Evolutionary conservation across 2,797 vertebrate species (phyloP).

Genomic region (Pterois miles): DNA sequence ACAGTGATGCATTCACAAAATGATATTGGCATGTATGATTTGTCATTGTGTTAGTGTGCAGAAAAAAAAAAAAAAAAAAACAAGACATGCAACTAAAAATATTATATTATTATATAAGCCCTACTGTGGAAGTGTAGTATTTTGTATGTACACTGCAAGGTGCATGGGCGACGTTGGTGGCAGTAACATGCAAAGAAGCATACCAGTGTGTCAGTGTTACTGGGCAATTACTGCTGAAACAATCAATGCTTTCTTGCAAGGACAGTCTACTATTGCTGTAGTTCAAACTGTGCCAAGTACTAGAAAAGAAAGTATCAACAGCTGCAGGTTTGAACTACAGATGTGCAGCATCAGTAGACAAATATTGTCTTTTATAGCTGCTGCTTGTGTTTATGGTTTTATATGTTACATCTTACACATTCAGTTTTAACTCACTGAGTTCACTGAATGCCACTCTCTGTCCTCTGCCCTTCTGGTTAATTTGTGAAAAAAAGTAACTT

Average conservation of each 20-base stretch:
- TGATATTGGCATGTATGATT: neutral
- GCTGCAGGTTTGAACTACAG: neutral
- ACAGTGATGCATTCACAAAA: neutral
- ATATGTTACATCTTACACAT: neutral
- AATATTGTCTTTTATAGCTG: neutral
- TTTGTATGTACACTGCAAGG: neutral
- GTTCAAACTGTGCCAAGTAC: neutral
- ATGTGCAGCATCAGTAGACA: neutral
- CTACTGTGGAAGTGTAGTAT: neutral
- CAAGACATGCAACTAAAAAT: neutral
- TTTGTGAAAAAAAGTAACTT: neutral
- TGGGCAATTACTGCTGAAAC: neutral
- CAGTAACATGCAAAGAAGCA: neutral
- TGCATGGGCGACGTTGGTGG: neutral
- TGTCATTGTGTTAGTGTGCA: no score
- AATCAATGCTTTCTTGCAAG: neutral
- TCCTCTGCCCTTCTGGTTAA: neutral
- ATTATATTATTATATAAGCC: neutral
- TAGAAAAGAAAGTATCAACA: neutral
- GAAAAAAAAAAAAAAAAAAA: no score
- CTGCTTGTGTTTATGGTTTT: neutral
- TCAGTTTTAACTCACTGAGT: neutral
- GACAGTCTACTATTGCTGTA: neutral
- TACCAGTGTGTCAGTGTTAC: neutral
- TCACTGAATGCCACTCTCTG: neutral